Evolutionary conservation across 2,888 invertebrate species (phyloP), one percentile per base, ranked within the genome.

Genomic region (Diaperis boleti): DNA sequence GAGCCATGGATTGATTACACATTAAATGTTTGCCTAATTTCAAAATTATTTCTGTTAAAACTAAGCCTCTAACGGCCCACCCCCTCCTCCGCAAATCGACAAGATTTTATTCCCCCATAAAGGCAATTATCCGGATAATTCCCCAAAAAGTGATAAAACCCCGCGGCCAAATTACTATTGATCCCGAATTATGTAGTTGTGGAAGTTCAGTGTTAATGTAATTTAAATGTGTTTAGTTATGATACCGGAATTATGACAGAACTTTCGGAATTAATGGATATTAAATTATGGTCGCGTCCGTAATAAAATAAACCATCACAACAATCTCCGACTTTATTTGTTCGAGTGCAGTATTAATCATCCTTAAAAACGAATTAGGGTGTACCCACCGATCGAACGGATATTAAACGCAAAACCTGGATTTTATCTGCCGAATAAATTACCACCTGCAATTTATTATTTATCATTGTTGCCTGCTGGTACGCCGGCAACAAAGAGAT

Each of bases 201-300:
- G 52, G 37, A 60, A 60, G 18, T 29, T 59, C 35, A 26, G 35
- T 52, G 52, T 52, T 52, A 52, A 52, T 60, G 60, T 33, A 35
- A 52, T 60, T 52, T 44, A 60, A 60, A 60, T 60, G 50, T 52
- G 60, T 60, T 60, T 60, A 60, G 54, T 54, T 54, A 54, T 54
- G 54, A 54, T 54, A 54, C 31, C 11, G 18, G 41, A 42, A 54
- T 54, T 54, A 54, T 54, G 54, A 54, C 54, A 54, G 41, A 54
- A 54, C 41, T 54, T 54, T 17, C 17, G 5, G 26, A 29, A 54
- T 54, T 54, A 54, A 54, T 54, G 54, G 54, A 54, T 54, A 54
- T 54, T 54, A 54, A 54, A 54, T 54, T 54, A 54, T 54, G 26
- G 42, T 29, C 15, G 29, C 29, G 54, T 54, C 31, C 29, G 54